These are phyloP conservation scores for Drosophila nr. medialis DNA, from an alignment of 2,888 invertebrate species.

Conservation along the genomic window DNA sequence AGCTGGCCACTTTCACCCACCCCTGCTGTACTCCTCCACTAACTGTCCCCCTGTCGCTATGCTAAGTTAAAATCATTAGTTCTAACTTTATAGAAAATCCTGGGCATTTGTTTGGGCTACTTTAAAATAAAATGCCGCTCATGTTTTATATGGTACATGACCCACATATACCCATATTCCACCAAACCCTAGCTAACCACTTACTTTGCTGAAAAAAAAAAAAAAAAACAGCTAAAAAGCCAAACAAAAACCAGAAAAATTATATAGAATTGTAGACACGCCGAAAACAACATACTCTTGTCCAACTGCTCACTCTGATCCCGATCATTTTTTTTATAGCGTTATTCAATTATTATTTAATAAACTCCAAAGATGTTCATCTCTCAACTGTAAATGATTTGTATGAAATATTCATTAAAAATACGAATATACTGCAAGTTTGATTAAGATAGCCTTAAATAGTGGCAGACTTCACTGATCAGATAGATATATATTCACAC, in stretches of 20 bases:
- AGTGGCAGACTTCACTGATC: background rate
- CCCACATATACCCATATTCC: background rate
- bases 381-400: background rate
- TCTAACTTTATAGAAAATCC: conserved; percentile 73
- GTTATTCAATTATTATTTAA: background rate
- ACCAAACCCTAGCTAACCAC: background rate
- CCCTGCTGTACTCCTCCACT: background rate
- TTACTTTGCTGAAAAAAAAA: background rate
- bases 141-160: conserved; percentile 64
- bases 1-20: background rate
- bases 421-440: background rate
- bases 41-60: conserved; percentile 17
- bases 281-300: background rate
- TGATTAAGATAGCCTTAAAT: background rate
- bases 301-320: background rate
- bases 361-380: background rate
- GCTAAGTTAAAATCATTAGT: conserved; percentile 77
- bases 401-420: background rate
- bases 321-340: background rate
- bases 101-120: conserved; percentile 75
- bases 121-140: conserved; percentile 77
- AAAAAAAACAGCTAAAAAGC: background rate
- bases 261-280: background rate
- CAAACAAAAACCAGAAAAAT: background rate
- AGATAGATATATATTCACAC: background rate